Evolutionary conservation across 2,113 vertebrate genomes (phyloP), one percentile per base, ranked within the genome.

Genomic region (Hipposideros armiger): DNA sequence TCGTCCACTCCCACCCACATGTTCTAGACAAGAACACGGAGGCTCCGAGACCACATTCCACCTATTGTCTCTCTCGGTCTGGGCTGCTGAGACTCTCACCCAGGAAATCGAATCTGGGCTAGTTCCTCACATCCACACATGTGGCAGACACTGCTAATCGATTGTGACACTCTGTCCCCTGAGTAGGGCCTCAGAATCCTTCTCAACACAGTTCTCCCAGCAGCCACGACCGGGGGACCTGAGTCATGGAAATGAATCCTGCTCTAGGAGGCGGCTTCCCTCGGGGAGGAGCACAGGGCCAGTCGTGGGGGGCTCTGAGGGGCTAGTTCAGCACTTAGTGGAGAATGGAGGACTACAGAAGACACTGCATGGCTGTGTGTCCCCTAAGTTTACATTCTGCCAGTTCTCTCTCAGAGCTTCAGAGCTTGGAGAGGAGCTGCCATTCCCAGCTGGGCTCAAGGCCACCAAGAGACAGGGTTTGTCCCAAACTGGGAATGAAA

Each of bases 101-200:
- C 58, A 4, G 56, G 20, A 56, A 42, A 8, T 2, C 62, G 19
- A 4, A 36, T 9, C 78, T 40, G 22, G 0, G 5, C 40, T 17
- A 0, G 13, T 1, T 17, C 4, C 16, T n/a, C 72, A 32, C 22
- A 30, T 0, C 17, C 8, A 0, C 5, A 16, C 11, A 0, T 16
- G 0, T 3, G 54, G 60, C 89, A 45, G 82, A 70, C 62, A 45
- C 8, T 8, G 32, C 77, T 30, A 17, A 9, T 47, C 0, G 0
- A 40, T 52, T 10, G 7, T 0, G 4, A 52, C 47, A 6, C 40
- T 28, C 24, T n/a, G n/a, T 81, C 50, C 74, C 22, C 26, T 0
- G 1, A 22, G 4, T 0, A 2, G 16, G 11, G 62, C 36, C 78
- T 94, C 85, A 26, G 95, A 26, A 8, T 24, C 76, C 77, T 60